Conservation (phyloP, 2,888 invertebrate species). For the Tenthredo livida region DNA sequence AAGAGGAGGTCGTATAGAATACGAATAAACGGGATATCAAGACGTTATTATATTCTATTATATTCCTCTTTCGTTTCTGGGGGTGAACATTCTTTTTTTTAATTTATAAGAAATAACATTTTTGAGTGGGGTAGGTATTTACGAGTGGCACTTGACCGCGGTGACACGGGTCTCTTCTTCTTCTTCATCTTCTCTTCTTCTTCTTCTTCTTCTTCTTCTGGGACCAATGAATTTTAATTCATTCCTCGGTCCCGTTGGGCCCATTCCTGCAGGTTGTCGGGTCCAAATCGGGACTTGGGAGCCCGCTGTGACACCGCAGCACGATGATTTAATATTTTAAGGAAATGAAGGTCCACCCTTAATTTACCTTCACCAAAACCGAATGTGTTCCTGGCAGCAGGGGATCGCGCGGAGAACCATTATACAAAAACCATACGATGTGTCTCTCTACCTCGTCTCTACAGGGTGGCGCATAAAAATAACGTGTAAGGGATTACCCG, state of each 20-base stretch:
- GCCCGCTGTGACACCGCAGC: constrained; percentile 75
- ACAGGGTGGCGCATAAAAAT: constrained; percentile 35
- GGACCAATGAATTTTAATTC: constrained; percentile 78
- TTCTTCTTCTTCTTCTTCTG: constrained; percentile 59
- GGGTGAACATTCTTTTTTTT: not conserved
- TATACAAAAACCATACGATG: constrained; percentile 63
- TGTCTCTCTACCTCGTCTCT: constrained; percentile 17
- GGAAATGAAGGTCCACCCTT: constrained; percentile 75
- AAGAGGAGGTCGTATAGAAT: not conserved
- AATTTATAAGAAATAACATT: constrained; percentile 31
- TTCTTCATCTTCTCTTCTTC: not conserved
- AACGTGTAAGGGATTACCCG: not conserved
- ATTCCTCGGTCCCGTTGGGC: constrained; percentile 62
- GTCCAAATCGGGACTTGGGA: constrained; percentile 64
- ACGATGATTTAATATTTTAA: constrained; percentile 78
- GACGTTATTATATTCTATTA: too few species aligned
- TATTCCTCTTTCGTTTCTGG: not conserved
- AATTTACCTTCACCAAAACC: constrained; percentile 70
- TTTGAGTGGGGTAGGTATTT: constrained; percentile 69
- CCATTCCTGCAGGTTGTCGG: constrained; percentile 60
- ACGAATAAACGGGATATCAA: too few species aligned
- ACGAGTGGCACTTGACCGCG: constrained; percentile 76
- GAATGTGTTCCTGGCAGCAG: constrained; percentile 72
- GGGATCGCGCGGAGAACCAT: constrained; percentile 70
- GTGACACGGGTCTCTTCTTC: constrained; percentile 74